Evolutionary conservation across 2,888 invertebrate species (phyloP).

Genomic region (Pachliopta kotzebuea): DNA sequence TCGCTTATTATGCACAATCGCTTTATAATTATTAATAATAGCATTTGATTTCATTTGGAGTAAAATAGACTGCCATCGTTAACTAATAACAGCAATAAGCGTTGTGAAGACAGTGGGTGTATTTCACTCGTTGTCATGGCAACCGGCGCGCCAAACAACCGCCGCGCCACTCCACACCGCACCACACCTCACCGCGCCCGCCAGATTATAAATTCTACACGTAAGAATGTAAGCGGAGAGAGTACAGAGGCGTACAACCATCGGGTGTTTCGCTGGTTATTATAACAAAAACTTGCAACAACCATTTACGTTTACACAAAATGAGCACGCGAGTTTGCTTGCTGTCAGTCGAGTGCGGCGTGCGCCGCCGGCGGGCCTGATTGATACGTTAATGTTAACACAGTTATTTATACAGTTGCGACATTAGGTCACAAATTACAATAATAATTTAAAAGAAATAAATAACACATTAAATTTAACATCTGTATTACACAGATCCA

Average conservation of each 20-base stretch:
- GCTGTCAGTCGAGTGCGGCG: conserved; percentile 17
- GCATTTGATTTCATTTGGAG: conserved; percentile 35
- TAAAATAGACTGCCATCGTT: conserved; percentile 68
- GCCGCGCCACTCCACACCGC: conserved; percentile 61
- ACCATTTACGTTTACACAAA: conserved; percentile 24
- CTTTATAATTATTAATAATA: background rate
- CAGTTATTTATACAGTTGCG: conserved; percentile 17
- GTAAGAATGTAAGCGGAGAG: conserved; percentile 32
- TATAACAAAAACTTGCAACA: conserved; percentile 31
- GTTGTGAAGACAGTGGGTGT: conserved; percentile 65
- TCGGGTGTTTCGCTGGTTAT: conserved; percentile 30
- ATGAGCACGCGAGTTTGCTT: conserved; percentile 12
- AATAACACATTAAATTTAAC: too few relatives aligned
- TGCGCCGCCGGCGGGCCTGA: conserved; percentile 6
- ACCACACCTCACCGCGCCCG: conserved; percentile 33
- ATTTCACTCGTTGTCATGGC: conserved; percentile 69
- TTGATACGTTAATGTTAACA: conserved; percentile 25
- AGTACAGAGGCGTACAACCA: conserved; percentile 33
- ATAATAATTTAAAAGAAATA: too few relatives aligned
- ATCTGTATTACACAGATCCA: too few relatives aligned
- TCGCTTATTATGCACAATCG: too few relatives aligned
- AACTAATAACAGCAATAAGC: conserved; percentile 67
- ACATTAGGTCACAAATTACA: conserved; percentile 6
- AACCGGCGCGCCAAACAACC: conserved; percentile 68
- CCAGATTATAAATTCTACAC: conserved; percentile 29